Base-by-base conservation (phyloP, 2,888 invertebrate genomes). In the Phrixothrix hirtus region DNA sequence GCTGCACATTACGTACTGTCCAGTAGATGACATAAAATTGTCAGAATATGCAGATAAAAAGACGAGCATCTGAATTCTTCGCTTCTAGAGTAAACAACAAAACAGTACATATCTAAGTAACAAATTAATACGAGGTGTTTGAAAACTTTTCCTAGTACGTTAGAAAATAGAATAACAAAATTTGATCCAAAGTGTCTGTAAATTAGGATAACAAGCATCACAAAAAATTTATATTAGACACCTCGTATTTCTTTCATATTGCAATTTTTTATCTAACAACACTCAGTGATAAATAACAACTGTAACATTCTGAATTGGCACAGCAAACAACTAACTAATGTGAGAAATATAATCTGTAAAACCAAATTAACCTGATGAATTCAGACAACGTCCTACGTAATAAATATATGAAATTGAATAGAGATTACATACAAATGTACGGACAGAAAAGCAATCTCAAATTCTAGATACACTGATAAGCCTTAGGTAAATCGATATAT, bases 391-490 rank as follows among this genome's bases (percentile, higher is more conserved):
- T 58, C 59, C 49, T 47, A 32, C 39, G 50, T 51, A 58, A 57
- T 59, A 61, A 61, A 48, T 60, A 56, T 57, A 60, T 61, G 53
- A 60, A 59, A 41, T 58, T 57, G 58, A 60, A 54, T 62, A 58
- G 61, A 55, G 60, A 42, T 56, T 64, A 64, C 61, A 64, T 64
- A 61, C 53, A 62, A 55, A 58, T 55, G 52, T 63, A 64, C 61
- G 52, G 59, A 64, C 59, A 61, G 63, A 62, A 62, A 59, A 57
- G 62, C 58, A 63, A 62, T 63, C 60, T 58, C 59, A 63, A 65
- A 64, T 58, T 62, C 61, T 64, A 61, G 57, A 59, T 63, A 65
- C 65, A 65, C 50, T 59, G 60, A 64, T 54, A 65, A 65, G 65
- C 65, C 56, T 50, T 59, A 56, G 52, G 43, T 46, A 60, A 61